Conservation (phyloP, 2,113 vertebrate genomes). For the Lycaon pictus region DNA sequence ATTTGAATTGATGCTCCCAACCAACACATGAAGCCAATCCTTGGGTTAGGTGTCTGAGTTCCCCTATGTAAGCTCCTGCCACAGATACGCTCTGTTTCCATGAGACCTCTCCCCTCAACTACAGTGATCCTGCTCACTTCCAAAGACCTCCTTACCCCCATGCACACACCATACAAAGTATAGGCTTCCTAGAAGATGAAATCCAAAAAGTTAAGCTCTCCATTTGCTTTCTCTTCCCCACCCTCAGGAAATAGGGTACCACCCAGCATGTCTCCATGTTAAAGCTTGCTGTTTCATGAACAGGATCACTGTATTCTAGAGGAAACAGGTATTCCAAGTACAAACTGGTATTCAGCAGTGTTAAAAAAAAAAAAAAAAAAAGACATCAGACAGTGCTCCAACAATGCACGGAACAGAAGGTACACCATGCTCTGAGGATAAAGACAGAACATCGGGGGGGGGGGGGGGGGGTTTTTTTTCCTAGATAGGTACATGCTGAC, state of each 20-base stretch:
- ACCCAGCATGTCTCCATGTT: background rate
- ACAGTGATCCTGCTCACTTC: conserved; percentile 85
- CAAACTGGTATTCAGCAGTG: conserved; percentile 85
- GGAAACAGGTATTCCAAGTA: conserved; percentile 81
- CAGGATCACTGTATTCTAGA: conserved; percentile 88
- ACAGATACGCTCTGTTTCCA: conserved; percentile 86
- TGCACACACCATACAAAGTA: background rate
- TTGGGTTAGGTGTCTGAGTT: background rate
- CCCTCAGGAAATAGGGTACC: background rate
- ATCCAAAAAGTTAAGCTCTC: background rate
- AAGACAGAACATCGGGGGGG: conserved; percentile 83
- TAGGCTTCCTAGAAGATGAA: conserved; percentile 70
- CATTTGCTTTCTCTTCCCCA: background rate
- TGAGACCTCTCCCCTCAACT: conserved; percentile 57
- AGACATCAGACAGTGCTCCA: conserved; percentile 86
- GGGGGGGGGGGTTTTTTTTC: conserved; percentile 73
- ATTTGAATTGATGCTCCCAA: background rate
- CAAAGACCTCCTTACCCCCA: background rate
- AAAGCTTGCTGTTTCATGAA: conserved; percentile 54
- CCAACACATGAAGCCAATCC: background rate
- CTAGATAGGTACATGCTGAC: conserved; percentile 91
- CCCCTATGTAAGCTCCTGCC: conserved; percentile 72
- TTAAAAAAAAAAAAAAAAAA: conserved; percentile 78
- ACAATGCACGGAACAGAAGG: conserved; percentile 88
- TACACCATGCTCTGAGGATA: conserved; percentile 90